Evolutionary conservation across 2,113 vertebrate genomes (phyloP), one percentile per base, ranked within the genome.

Genomic region (Callospermophilus lateralis): DNA sequence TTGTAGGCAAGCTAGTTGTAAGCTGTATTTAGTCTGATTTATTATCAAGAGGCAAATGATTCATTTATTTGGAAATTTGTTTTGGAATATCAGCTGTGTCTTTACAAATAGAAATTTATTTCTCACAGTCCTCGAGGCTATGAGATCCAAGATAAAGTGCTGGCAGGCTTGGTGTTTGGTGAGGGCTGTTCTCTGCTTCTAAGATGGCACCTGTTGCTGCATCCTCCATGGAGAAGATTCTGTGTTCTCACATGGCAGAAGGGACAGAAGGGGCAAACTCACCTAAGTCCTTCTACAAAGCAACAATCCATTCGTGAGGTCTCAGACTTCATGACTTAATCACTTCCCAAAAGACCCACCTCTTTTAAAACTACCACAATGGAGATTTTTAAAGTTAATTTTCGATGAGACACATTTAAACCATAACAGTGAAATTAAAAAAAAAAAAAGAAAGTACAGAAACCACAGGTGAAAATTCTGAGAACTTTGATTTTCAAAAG

Each of bases 401-500:
- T 67, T 48, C 8, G 3, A 45, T 42, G 8, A 6, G 1, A 22
- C 4, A 37, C 26, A 53, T 76, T 76, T 7, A 76, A 37, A 65
- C 26, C 11, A 74, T 30, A 37, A 6, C 10, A 84, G 53, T 58
- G 4, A 37, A 73, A 10, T 81, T 17, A n/a, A 17, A 65, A 70
- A 63, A 7, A 58, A 22, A 48, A 30, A 74, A 12, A 22, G 53
- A 53, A 17, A 6, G 34, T 0, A 51, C 3, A 34, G 17, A 87
- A 89, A 17, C 2, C 61, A 68, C 6, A 94, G 32, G 17, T 83
- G 34, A 8, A 93, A 93, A 80, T 70, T 16, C 68, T 79, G 32
- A 12, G 17, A 76, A 83, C n/a, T 77, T 63, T 45, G 61, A 67
- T 91, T 97, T 96, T 85, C 13, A 73, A 83, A 94, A 89, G 37